Percentiles rank a stretch among this genome's conserved stretches.
Evolutionary conservation across 2,797 vertebrate genomes (phyloP).

Genomic region (Dermochelys coriacea): DNA sequence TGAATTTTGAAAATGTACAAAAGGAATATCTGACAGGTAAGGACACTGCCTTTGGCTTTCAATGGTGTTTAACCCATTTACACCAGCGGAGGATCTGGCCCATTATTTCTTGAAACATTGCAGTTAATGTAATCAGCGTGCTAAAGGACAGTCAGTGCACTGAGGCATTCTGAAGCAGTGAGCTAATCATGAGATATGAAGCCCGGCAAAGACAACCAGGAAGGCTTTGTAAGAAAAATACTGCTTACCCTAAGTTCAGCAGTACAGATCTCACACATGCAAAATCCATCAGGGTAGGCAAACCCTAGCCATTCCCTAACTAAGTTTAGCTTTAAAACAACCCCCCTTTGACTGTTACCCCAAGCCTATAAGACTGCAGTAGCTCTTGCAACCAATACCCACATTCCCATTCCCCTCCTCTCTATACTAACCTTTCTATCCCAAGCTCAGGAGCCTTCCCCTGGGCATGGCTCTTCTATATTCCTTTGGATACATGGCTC

Average conservation of each 20-base stretch:
- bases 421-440: background rate
- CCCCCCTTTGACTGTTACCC: background rate
- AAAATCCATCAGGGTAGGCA: background rate
- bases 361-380: background rate
- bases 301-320: background rate
- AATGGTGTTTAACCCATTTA: background rate
- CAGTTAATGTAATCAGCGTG: background rate
- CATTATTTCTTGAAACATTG: background rate
- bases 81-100: background rate
- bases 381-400: background rate
- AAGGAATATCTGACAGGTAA: background rate
- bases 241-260: background rate
- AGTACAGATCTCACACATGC: background rate
- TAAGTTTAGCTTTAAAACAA: background rate
- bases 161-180: fast-evolving
- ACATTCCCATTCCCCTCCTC: background rate
- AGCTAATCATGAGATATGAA: background rate
- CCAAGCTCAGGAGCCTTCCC: fast-evolving
- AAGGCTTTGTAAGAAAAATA: background rate
- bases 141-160: background rate
- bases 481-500: background rate
- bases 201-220: background rate
- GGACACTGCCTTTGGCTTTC: background rate
- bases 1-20: background rate
- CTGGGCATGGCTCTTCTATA: background rate